A percentile compares a stretch with the other conserved stretches of the same genome.
Conservation (phyloP, 1,140 invertebrate species). For the Proctacanthus coquilletti region DNA sequence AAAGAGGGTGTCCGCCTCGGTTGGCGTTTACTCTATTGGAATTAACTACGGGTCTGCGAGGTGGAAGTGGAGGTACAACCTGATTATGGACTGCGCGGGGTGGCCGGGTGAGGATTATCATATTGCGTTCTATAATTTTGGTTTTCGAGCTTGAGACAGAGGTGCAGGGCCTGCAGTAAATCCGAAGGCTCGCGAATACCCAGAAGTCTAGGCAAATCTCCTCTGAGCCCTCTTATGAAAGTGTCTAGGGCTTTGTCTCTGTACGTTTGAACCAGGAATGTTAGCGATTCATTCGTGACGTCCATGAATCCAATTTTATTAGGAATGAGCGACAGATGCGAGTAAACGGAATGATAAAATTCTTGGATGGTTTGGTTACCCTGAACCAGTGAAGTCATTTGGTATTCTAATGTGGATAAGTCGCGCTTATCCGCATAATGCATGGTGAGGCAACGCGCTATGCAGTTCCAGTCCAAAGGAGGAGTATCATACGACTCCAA, state of each 20-base stretch:
- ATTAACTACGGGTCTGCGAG: neutral
- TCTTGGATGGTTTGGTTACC: neutral
- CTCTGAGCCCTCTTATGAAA: neutral
- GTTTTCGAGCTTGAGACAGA: neutral
- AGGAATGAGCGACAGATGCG: constrained; percentile 2
- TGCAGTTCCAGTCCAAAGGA: constrained; percentile 10
- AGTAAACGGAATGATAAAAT: constrained; percentile 6
- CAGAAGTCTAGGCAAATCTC: too few relatives aligned
- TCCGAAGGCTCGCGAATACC: too few relatives aligned
- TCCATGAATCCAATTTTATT: constrained; percentile 2
- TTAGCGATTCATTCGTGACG: neutral
- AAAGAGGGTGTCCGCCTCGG: too few relatives aligned
- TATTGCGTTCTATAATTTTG: neutral
- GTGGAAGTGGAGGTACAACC: neutral
- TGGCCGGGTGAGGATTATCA: constrained; percentile 1
- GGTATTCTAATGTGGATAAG: constrained; percentile 10
- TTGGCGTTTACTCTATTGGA: too few relatives aligned
- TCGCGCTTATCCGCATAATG: constrained; percentile 11
- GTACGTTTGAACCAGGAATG: neutral
- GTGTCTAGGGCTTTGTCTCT: neutral
- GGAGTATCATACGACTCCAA: constrained; percentile 10
- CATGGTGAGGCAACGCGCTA: constrained; percentile 6
- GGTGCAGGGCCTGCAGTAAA: neutral
- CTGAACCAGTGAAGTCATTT: constrained; percentile 7
- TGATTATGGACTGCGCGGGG: neutral